A percentile compares a stretch with the other conserved stretches of the same genome.
These are phyloP conservation scores for Smittia aterrima DNA, from an alignment of 2,888 invertebrate species.

Conservation along the genomic window DNA sequence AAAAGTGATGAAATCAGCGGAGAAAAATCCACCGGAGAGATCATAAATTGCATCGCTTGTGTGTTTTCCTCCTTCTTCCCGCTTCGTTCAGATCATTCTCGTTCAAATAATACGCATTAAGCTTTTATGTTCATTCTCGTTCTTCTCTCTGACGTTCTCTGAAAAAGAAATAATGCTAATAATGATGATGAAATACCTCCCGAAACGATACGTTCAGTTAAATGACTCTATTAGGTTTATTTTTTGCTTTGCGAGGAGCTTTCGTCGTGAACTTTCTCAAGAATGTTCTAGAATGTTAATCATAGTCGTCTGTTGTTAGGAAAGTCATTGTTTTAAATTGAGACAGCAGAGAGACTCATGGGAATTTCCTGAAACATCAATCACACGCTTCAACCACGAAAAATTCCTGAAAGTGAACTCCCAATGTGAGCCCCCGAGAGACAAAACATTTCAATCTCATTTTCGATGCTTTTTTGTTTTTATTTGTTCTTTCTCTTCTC, in stretches of 20 bases:
- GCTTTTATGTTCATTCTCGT: conserved; percentile 31
- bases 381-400: neutral
- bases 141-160: conserved; percentile 14
- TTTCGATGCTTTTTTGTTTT: conserved; percentile 18
- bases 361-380: neutral
- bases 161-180: conserved; percentile 29
- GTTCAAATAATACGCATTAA: conserved; percentile 36
- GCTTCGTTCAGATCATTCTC: neutral
- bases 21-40: conserved; percentile 8
- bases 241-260: neutral
- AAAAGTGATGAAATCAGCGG: conserved; percentile 38
- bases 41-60: conserved; percentile 32
- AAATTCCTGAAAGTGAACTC: conserved; percentile 13
- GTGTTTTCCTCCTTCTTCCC: conserved; percentile 5
- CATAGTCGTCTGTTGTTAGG: neutral
- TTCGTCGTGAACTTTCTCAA: conserved; percentile 11
- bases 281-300: conserved; percentile 17
- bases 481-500: conserved; percentile 35
- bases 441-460: neutral
- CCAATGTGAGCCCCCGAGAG: neutral
- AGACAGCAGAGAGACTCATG: neutral
- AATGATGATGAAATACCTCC: conserved; percentile 40
- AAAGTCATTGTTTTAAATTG: conserved; percentile 27
- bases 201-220: conserved; percentile 24
- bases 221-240: conserved; percentile 40